A percentile compares a stretch with the other conserved stretches of the same genome.
Conservation (phyloP, 2,888 invertebrate genomes). For the Drosophila ustulata region DNA sequence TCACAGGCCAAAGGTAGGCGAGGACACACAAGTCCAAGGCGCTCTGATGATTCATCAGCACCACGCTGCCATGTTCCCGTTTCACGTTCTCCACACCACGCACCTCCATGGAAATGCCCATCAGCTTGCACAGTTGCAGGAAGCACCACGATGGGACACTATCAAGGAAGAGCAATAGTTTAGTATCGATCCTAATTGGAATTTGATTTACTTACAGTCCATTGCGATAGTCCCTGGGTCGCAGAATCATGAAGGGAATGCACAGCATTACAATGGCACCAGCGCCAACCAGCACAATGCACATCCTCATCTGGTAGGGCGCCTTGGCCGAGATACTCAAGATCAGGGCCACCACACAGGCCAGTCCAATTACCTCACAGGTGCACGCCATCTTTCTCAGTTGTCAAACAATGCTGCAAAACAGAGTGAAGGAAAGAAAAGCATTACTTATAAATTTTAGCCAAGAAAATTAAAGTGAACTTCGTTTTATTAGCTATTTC, state of each 20-base stretch:
- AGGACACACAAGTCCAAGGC: conserved; percentile 90
- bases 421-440: background rate
- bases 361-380: conserved; percentile 82
- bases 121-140: conserved; percentile 85
- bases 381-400: conserved; percentile 74
- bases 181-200: conserved; percentile 4
- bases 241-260: conserved; percentile 91
- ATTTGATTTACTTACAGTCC: conserved; percentile 89
- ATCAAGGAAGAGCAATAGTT: conserved; percentile 1
- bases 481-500: background rate
- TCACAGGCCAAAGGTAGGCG: conserved; percentile 87
- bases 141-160: conserved; percentile 90
- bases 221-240: conserved; percentile 90
- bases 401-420: background rate
- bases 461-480: background rate
- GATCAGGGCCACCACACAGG: conserved; percentile 80
- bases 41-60: conserved; percentile 96
- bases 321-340: conserved; percentile 85
- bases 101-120: conserved; percentile 91
- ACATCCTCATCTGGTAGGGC: conserved; percentile 90
- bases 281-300: conserved; percentile 88
- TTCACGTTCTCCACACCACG: conserved; percentile 91
- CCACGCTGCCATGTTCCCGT: conserved; percentile 90
- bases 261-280: conserved; percentile 87
- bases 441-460: background rate